Evolutionary conservation across 2,113 vertebrate species (phyloP), one percentile per base, ranked within the genome.

Genomic region (Gallinago paraguaiae): DNA sequence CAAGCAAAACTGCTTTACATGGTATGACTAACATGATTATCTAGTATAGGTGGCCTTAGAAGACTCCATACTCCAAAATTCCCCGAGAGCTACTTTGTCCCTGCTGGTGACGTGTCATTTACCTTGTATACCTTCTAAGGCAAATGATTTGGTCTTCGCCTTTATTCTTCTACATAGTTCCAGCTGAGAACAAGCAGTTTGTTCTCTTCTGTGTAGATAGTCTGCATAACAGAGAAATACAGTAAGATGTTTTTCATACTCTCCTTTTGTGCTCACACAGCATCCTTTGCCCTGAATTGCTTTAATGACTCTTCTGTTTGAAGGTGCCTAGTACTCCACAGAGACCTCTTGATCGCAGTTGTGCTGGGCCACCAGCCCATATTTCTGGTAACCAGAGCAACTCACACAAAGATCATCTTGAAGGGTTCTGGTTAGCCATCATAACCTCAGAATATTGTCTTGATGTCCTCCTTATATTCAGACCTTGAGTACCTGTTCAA

Each of bases 101-200:
- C 5, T 74, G 24, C 13, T 90, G 39, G 4, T 43, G 31, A 64
- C 1, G 0, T 41, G 19, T 12, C 1, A 0, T 78, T 78, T 67
- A 45, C 18, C 30, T 71, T 88, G 17, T 11, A 48, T 39, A 46
- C 1, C 10, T 16, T 79, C 25, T 25, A 43, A 69, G 43, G 27
- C 8, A 74, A 82, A 51, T 41, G 6, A 31, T 74, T 59, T 1
- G 0, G 2, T 28, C 51, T 86, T 35, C 78, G 8, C 18, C 9
- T 82, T 77, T 82, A 45, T 72, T 82, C 2, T 1, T 70, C 37
- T 82, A 18, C 24, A 16, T 68, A 25, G 4, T 63, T 82, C 30
- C 19, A 46, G 4, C 43, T 57, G 35, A 82, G 35, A 71, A 57
- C 23, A 75, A 74, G 2, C 13, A 67, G 7, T 45, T 72, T 45